These are phyloP conservation scores for Cnemophilus loriae DNA, from an alignment of 2,113 vertebrate genomes.

Conservation along the genomic window DNA sequence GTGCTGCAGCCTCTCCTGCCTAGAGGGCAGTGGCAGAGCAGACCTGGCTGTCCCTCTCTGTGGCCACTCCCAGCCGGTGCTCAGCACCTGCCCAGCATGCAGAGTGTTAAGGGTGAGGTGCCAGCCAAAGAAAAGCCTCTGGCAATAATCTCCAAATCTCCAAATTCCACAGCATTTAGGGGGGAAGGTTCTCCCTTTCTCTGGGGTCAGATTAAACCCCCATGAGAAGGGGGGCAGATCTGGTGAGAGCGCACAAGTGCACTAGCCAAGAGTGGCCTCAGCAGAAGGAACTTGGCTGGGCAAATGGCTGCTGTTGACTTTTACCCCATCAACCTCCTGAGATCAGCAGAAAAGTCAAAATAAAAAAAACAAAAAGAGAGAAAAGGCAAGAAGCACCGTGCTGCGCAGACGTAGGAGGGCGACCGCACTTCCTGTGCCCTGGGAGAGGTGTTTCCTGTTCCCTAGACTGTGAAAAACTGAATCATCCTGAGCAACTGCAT, in stretches of 20 bases:
- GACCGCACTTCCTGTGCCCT: constrained; percentile 56
- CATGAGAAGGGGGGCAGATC: background rate
- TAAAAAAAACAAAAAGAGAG: background rate
- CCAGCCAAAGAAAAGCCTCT: background rate
- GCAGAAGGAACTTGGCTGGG: background rate
- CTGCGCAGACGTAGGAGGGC: background rate
- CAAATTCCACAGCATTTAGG: constrained; percentile 7
- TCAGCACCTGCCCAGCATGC: background rate
- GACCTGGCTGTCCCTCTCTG: background rate
- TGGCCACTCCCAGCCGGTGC: background rate
- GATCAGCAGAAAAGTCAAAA: constrained; percentile 9
- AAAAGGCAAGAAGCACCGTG: background rate
- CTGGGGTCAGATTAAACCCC: background rate
- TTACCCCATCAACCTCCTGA: background rate
- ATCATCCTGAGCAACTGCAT: background rate
- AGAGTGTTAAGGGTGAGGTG: background rate
- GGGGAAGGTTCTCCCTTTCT: background rate
- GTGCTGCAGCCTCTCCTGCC: background rate
- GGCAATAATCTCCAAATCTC: constrained; percentile 27
- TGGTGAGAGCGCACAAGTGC: background rate
- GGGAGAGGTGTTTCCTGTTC: constrained; percentile 55
- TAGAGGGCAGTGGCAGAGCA: background rate
- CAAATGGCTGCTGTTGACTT: background rate
- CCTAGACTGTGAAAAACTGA: background rate
- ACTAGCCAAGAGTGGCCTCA: background rate